A percentile compares a stretch with the other conserved stretches of the same genome.
Conservation (phyloP, 2,888 invertebrate genomes). For the Caenorhabditis sp. region DNA sequence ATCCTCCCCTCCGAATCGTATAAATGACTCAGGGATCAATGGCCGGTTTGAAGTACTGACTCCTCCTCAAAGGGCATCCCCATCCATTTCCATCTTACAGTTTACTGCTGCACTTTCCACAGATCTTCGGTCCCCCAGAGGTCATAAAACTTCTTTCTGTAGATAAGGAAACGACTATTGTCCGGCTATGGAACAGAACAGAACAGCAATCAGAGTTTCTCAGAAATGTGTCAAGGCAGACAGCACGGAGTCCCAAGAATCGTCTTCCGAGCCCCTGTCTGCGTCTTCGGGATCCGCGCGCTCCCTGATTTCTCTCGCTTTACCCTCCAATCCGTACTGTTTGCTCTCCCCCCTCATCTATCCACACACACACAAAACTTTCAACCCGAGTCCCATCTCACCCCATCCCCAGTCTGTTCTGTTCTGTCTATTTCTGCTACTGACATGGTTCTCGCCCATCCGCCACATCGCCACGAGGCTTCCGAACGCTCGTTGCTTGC, state of each 20-base stretch:
- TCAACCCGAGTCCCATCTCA: slow-evolving; percentile 38
- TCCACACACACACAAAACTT: slow-evolving; percentile 39
- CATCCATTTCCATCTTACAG: not conserved
- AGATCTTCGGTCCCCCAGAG: not conserved
- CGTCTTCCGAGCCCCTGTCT: slow-evolving; percentile 20
- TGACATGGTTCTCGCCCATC: slow-evolving; percentile 33
- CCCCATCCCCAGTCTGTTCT: slow-evolving; percentile 10
- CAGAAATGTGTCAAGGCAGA: slow-evolving; percentile 49
- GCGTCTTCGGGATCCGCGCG: not conserved
- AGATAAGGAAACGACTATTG: not conserved
- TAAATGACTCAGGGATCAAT: slow-evolving; percentile 1
- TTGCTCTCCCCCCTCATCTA: slow-evolving; percentile 45
- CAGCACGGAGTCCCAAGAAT: slow-evolving; percentile 44
- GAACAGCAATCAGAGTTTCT: slow-evolving; percentile 22
- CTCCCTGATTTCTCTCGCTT: slow-evolving; percentile 1
- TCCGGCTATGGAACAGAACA: not conserved
- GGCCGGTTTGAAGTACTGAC: too few relatives aligned
- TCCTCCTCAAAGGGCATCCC: not conserved
- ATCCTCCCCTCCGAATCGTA: not conserved
- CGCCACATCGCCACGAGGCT: slow-evolving; percentile 17
- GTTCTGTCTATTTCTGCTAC: not conserved
- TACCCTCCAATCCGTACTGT: slow-evolving; percentile 39
- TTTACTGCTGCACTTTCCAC: not conserved
- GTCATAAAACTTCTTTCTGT: not conserved
- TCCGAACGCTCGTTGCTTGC: slow-evolving; percentile 32